Conservation (phyloP, 2,888 invertebrate species). For the Sphinx pinastri region DNA sequence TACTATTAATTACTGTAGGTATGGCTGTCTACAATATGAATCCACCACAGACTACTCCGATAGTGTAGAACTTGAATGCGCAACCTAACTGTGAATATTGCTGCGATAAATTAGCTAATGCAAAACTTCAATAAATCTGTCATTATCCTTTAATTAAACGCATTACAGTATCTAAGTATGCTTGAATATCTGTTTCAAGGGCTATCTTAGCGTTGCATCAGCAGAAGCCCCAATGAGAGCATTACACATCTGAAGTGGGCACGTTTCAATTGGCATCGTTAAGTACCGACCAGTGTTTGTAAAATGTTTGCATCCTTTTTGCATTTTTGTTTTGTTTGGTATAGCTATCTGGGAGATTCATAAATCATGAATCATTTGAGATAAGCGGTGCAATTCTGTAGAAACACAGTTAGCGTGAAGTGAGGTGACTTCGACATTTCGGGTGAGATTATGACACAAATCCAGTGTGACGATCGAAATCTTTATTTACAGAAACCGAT, state of each 20-base stretch:
- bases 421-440: too few relatives aligned
- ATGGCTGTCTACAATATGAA: too few relatives aligned
- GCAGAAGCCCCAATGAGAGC: constrained; percentile 34
- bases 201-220: constrained; percentile 17
- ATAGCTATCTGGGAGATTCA: neutral
- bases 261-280: constrained; percentile 19
- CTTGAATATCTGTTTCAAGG: constrained; percentile 1
- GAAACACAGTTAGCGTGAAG: too few relatives aligned
- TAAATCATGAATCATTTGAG: neutral
- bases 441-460: too few relatives aligned
- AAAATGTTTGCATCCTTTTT: constrained; percentile 4
- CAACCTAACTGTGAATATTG: too few relatives aligned
- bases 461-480: too few relatives aligned
- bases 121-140: neutral
- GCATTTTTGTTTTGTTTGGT: constrained; percentile 1
- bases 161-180: neutral
- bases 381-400: neutral
- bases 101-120: neutral
- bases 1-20: too few relatives aligned
- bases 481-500: neutral
- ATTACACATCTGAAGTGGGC: constrained; percentile 33
- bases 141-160: neutral
- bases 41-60: too few relatives aligned
- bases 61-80: too few relatives aligned
- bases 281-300: neutral